Percentiles rank a stretch among this genome's conserved stretches.
phyloP scores from a whole-genome alignment of 2,113 vertebrate species.

The Corythornis vintsioides region DNA sequence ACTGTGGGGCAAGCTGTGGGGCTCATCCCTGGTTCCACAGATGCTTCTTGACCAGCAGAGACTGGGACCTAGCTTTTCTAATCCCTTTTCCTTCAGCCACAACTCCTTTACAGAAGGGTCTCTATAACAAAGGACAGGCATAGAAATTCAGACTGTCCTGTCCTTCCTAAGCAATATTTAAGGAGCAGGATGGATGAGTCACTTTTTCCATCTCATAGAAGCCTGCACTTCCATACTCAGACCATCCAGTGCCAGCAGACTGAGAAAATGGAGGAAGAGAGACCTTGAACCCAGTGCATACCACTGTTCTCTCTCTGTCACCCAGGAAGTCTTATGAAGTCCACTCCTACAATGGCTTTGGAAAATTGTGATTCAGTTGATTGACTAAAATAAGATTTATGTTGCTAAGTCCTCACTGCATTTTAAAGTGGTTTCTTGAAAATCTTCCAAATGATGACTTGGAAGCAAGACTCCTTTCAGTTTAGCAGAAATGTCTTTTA shows the following conservation, averaged over 20 bases:
- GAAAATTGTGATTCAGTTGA: neutral
- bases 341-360: neutral
- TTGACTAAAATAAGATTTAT: slow-evolving; percentile 24
- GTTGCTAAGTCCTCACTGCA: neutral
- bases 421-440: slow-evolving; percentile 47
- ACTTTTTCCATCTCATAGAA: slow-evolving; percentile 27
- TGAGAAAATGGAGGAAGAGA: neutral
- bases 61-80: neutral
- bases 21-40: neutral
- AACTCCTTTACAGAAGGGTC: neutral
- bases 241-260: neutral
- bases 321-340: neutral
- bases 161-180: neutral
- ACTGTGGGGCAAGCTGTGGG: neutral
- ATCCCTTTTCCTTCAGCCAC: neutral
- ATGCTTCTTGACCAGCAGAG: neutral
- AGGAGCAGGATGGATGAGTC: slow-evolving; percentile 18
- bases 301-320: neutral
- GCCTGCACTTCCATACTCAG: neutral
- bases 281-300: neutral
- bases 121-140: neutral
- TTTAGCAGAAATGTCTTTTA: neutral
- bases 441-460: slow-evolving; percentile 8
- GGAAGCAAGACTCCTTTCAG: neutral
- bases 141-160: neutral